phyloP scores from a whole-genome alignment of 2,113 vertebrate species.

The Dermatemys mawii region DNA sequence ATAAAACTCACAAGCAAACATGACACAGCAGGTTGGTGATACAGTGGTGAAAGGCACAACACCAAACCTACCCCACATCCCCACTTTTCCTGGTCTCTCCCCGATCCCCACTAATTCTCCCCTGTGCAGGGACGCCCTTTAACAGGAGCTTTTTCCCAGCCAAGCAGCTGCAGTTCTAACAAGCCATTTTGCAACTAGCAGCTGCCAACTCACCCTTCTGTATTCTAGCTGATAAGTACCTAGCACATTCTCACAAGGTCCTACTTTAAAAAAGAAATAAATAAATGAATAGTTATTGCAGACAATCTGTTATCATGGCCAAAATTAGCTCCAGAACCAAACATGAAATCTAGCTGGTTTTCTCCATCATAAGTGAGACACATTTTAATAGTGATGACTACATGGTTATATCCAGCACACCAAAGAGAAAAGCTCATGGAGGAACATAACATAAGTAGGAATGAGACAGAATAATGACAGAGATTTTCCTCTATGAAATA shows the following conservation, averaged over 20 bases:
- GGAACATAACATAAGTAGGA: fast-evolving
- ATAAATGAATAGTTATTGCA: fast-evolving
- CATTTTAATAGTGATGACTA: not conserved
- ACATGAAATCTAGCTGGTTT: not conserved
- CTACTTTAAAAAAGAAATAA: not conserved
- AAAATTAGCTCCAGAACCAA: not conserved
- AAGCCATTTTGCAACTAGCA: not conserved
- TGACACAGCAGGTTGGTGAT: not conserved
- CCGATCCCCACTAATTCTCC: not conserved
- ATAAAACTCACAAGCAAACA: not conserved
- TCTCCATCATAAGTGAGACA: not conserved
- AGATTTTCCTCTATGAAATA: not conserved
- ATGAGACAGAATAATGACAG: fast-evolving
- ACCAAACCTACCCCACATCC: not conserved
- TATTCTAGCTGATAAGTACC: fast-evolving
- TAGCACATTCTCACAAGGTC: not conserved
- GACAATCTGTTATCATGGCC: not conserved
- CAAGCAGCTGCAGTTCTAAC: not conserved
- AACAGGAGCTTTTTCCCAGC: not conserved
- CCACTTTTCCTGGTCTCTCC: too few species aligned
- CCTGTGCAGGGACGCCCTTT: not conserved
- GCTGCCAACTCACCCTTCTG: not conserved
- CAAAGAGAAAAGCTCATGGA: fast-evolving
- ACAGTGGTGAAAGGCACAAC: not conserved
- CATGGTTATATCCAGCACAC: not conserved